These are phyloP conservation scores for Brachylomia viminalis DNA, from an alignment of 2,888 invertebrate species.

Conservation along the genomic window DNA sequence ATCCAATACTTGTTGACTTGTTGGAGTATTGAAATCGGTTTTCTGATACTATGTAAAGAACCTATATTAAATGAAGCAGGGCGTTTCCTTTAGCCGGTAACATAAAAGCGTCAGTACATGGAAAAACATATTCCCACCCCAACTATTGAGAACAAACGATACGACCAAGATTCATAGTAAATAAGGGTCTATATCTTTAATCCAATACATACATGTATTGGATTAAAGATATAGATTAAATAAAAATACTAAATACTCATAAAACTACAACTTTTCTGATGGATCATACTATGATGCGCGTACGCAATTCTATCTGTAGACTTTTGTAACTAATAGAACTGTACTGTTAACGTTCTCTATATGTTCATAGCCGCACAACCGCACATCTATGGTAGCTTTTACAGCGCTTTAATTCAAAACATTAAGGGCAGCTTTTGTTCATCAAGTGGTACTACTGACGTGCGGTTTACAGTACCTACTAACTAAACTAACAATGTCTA, in stretches of 20 bases:
- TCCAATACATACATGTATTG: too few relatives aligned
- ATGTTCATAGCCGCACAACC: neutral
- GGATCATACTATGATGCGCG: neutral
- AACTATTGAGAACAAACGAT: neutral
- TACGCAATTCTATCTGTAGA: neutral
- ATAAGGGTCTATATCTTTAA: neutral
- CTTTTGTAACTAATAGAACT: constrained; percentile 8
- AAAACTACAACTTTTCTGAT: neutral
- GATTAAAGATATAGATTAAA: neutral
- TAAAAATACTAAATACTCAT: neutral
- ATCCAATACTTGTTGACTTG: too few relatives aligned
- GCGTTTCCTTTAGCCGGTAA: neutral
- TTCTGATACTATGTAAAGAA: neutral
- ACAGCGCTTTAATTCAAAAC: neutral
- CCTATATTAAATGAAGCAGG: too few relatives aligned
- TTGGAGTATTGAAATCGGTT: neutral
- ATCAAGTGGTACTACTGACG: neutral
- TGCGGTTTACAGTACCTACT: neutral
- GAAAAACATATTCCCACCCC: neutral
- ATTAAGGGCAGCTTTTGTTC: neutral
- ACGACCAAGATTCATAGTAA: neutral
- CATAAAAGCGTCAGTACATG: neutral
- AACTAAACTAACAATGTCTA: neutral
- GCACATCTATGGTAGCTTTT: neutral
- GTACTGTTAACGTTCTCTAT: neutral